Evolutionary conservation across 2,797 vertebrate genomes (phyloP), one percentile per base, ranked within the genome.

Genomic region (Dicrostonyx torquatus): DNA sequence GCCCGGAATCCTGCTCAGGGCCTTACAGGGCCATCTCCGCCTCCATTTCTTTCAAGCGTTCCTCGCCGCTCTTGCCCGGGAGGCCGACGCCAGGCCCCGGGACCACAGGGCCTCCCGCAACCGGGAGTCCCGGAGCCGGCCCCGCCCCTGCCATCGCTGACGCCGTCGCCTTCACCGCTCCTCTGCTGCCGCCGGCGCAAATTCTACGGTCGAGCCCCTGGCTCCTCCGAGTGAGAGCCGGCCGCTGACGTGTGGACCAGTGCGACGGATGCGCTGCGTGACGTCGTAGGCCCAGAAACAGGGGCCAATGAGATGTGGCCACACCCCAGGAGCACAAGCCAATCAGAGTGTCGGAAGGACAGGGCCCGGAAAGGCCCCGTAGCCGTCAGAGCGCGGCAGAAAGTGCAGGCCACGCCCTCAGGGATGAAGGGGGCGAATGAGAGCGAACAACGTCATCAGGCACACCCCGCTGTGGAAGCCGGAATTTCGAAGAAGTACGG

Each of bases 21-120:
- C 99, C 99, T 99, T 97, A 99, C 99, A 99, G 98, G 66, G 99
- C 99, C 99, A 99, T 99, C 98, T 99, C 99, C 8, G 99, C 99
- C 98, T 99, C 99, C 99, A 99, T 99, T 98, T 99, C 99, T 90
- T 99, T 99, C 96, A 99, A 95, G 73, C 99, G 99, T 86, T 99
- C 99, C 96, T 99, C 99, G 88, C 99, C 99, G 20, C 98, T 99
- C 86, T 99, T 99, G 50, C 98, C 97, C 80, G 97, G 97, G 43
- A 97, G 88, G 90, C 97, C 94, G 80, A 92, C 60, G 62, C 96
- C 97, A 82, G 97, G 95, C 37, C 97, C 97, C 12, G 96, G 95
- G 60, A 97, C 85, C 72, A 97, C 82, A 37, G 96, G 84, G 40
- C 94, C 97, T 82, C 97, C 97, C 8, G 96, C 93, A 45, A 95